Evolutionary conservation across 2,797 vertebrate genomes (phyloP).

Genomic region (Dipus sagitta): DNA sequence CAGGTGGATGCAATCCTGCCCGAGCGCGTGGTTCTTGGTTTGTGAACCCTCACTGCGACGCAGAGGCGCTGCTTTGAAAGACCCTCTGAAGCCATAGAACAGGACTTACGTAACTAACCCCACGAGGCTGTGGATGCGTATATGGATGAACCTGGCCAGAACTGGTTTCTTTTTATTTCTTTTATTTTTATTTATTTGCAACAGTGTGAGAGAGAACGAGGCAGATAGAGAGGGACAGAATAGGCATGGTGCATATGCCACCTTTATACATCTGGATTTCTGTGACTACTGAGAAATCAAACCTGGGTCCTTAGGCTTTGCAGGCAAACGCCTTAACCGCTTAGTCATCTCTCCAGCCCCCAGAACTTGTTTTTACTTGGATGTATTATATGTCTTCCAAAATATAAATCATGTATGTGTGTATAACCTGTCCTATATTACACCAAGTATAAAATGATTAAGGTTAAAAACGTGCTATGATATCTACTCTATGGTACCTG

Average conservation of each 20-base stretch:
- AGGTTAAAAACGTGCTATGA: neutral
- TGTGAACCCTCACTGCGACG: accelerated
- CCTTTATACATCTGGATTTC: no score
- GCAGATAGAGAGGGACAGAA: no score
- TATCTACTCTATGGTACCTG: neutral
- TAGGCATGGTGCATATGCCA: no score
- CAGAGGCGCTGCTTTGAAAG: neutral
- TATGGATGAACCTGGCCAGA: neutral
- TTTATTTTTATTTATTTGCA: neutral
- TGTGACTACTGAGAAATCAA: no score
- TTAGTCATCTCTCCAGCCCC: no score
- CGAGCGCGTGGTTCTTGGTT: neutral
- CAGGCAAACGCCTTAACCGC: no score
- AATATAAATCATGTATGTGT: neutral
- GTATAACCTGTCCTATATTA: neutral
- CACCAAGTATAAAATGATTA: neutral
- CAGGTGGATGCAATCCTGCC: accelerated
- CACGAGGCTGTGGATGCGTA: neutral
- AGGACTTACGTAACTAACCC: neutral
- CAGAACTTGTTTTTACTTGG: neutral
- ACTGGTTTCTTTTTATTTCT: neutral
- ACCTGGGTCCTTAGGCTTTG: no score
- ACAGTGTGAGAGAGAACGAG: no score
- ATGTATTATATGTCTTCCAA: conserved; percentile 23
- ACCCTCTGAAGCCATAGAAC: neutral